Percentiles rank a stretch among this genome's conserved stretches.
Conservation (phyloP, 2,113 vertebrate species). For the Orientallactaga bullata region DNA sequence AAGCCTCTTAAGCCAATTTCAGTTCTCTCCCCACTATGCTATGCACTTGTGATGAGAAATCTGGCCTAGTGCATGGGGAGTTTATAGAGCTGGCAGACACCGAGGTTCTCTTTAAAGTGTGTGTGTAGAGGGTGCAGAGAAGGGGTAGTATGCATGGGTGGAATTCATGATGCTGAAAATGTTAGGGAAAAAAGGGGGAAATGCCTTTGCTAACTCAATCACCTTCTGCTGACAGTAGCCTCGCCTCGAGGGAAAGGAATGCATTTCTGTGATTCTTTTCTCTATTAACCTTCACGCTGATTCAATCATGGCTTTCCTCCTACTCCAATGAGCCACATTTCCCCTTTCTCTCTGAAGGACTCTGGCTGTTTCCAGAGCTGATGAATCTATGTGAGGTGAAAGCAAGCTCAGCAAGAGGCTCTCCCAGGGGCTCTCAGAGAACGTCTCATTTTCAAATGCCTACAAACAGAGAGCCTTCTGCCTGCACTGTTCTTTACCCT, state of each 20-base stretch:
- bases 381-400: conserved; percentile 52
- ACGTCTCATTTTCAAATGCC: conserved; percentile 10
- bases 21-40: not conserved
- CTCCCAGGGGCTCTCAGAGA: not conserved
- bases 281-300: conserved; percentile 69
- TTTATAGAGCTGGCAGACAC: conserved; percentile 62
- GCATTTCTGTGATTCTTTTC: conserved; percentile 71
- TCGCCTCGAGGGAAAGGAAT: conserved; percentile 68
- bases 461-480: not conserved
- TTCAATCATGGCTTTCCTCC: conserved; percentile 69
- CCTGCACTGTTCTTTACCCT: not conserved
- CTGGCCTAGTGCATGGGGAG: not conserved
- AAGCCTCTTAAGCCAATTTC: conserved; percentile 56
- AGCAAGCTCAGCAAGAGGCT: not conserved
- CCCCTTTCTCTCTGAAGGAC: conserved; percentile 52
- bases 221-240: conserved; percentile 79
- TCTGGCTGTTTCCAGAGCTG: conserved; percentile 6
- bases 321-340: conserved; percentile 51
- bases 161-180: conserved; percentile 74
- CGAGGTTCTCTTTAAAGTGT: conserved; percentile 39
- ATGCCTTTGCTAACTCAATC: conserved; percentile 82
- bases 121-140: not conserved
- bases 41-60: conserved; percentile 65
- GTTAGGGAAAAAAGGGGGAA: conserved; percentile 64
- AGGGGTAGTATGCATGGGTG: not conserved